phyloP scores from a whole-genome alignment of 2,797 vertebrate species.

The Thripadectes ignobilis region DNA sequence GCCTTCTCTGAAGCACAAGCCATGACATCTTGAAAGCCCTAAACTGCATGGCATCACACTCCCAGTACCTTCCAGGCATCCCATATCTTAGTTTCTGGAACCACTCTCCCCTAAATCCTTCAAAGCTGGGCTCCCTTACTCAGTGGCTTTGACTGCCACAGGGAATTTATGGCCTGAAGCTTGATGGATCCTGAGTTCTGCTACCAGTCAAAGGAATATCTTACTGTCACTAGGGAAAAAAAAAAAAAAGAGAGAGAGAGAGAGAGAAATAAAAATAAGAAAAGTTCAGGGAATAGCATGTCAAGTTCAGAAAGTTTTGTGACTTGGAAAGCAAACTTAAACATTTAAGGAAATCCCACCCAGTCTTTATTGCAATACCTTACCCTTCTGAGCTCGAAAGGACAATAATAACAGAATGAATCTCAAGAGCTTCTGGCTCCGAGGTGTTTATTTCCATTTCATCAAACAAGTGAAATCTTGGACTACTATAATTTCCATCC shows the following conservation, averaged over 20 bases:
- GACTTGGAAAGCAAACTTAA: neutral
- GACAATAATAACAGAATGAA: neutral
- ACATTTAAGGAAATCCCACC: neutral
- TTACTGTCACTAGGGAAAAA: neutral
- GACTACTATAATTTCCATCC: neutral
- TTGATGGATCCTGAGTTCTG: neutral
- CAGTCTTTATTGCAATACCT: neutral
- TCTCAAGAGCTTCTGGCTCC: neutral
- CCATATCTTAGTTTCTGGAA: constrained; percentile 25
- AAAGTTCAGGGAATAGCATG: too few relatives aligned
- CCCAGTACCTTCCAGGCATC: neutral
- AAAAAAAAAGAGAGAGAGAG: too few relatives aligned
- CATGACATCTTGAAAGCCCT: neutral
- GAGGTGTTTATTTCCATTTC: neutral
- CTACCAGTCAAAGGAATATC: neutral
- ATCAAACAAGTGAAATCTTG: neutral
- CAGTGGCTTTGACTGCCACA: constrained; percentile 18
- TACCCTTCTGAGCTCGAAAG: neutral
- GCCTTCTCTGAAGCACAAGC: neutral
- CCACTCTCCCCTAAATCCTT: neutral
- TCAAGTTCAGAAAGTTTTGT: neutral
- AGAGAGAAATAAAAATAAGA: too few relatives aligned
- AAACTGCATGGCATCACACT: neutral
- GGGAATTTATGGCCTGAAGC: neutral
- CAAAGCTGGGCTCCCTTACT: neutral